Conservation (phyloP, 2,888 invertebrate genomes). For the Nemoura dubitans region DNA sequence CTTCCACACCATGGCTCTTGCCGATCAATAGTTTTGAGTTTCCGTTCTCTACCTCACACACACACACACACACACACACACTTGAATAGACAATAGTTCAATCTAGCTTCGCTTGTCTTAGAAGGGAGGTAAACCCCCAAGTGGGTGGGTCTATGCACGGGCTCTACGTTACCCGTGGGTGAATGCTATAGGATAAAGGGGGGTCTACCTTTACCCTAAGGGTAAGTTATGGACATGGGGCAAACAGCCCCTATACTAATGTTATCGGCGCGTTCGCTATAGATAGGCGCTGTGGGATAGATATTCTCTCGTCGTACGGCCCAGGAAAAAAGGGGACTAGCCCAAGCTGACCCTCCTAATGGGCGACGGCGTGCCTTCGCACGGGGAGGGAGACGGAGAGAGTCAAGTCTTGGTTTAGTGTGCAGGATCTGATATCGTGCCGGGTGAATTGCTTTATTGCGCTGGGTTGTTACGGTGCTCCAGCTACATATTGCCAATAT, state of each 20-base stretch:
- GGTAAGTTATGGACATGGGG: conserved; percentile 1
- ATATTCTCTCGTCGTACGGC: not conserved
- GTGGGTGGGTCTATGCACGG: not conserved
- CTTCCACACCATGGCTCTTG: not conserved
- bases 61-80: not conserved
- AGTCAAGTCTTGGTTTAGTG: not conserved
- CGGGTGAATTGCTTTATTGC: not conserved
- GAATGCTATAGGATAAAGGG: not conserved
- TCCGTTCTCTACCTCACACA: not conserved
- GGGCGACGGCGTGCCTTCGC: not conserved
- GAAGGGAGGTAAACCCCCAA: not conserved
- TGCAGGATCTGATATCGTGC: not conserved
- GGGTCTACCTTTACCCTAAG: not conserved
- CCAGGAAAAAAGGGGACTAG: not conserved
- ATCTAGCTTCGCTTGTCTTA: not conserved
- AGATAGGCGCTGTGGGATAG: not conserved
- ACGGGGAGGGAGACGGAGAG: not conserved
- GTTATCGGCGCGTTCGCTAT: not conserved
- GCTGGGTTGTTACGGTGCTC: not conserved
- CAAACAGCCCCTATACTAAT: not conserved
- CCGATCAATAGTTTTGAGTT: conserved; percentile 12
- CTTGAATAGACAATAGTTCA: conserved; percentile 7
- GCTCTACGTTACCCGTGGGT: no score
- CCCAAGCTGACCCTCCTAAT: not conserved
- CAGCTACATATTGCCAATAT: not conserved